phyloP scores from a whole-genome alignment of 2,113 vertebrate species.

The Otolemur garnettii region DNA sequence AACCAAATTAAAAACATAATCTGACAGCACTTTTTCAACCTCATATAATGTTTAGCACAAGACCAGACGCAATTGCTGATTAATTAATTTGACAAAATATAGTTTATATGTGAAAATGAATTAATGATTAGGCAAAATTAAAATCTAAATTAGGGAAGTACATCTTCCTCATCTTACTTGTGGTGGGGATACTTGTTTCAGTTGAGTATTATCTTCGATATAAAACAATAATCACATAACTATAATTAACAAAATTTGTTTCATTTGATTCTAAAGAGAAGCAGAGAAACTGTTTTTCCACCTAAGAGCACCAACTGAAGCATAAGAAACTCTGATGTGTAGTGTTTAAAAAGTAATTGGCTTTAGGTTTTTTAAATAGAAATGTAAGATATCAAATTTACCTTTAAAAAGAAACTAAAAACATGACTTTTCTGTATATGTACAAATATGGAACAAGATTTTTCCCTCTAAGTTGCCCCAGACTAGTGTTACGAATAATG shows the following conservation, averaged over 20 bases:
- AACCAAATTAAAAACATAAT: constrained; percentile 72
- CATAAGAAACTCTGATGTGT: not conserved
- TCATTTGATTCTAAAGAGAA: constrained; percentile 47
- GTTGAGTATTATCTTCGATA: constrained; percentile 20
- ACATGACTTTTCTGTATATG: not conserved
- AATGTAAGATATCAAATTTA: not conserved
- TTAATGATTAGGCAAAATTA: constrained; percentile 71
- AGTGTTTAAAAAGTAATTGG: constrained; percentile 42
- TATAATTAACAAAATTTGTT: constrained; percentile 57
- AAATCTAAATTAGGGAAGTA: constrained; percentile 69
- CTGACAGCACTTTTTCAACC: constrained; percentile 57
- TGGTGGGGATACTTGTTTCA: constrained; percentile 16
- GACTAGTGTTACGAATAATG: not conserved
- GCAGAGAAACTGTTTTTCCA: not conserved
- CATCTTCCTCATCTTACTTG: constrained; percentile 45
- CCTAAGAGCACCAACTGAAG: not conserved
- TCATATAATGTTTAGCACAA: constrained; percentile 55
- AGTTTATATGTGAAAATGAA: constrained; percentile 68
- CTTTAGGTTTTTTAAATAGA: constrained; percentile 51
- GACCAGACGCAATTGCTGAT: constrained; percentile 73
- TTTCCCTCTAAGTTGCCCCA: not conserved
- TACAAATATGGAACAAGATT: not conserved
- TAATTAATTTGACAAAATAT: constrained; percentile 77
- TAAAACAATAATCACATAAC: constrained; percentile 34
- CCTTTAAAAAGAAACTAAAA: constrained; percentile 6